Conservation (phyloP, 2,888 invertebrate genomes). For the Chaitophorus viminalis region DNA sequence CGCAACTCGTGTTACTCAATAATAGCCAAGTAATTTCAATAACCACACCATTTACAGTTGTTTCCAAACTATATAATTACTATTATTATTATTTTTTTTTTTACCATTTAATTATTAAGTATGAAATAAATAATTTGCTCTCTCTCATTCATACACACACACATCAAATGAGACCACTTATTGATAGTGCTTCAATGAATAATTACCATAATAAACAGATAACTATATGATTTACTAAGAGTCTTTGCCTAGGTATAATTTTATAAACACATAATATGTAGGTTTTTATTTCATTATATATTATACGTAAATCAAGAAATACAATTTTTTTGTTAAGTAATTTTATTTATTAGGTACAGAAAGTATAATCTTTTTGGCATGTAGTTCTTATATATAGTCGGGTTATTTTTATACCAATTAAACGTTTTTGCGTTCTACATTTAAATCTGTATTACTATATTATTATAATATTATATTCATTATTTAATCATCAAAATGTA, state of each 20-base stretch:
- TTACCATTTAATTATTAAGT: neutral
- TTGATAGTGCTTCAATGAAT: neutral
- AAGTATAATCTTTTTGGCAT: conserved; percentile 19
- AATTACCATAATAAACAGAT: neutral
- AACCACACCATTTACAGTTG: neutral
- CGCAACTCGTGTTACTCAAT: neutral
- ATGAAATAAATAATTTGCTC: neutral
- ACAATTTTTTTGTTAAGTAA: neutral
- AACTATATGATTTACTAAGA: conserved; percentile 3
- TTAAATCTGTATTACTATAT: neutral
- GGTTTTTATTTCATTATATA: neutral
- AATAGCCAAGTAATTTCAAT: neutral
- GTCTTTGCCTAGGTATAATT: neutral
- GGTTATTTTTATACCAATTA: neutral
- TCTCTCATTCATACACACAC: neutral
- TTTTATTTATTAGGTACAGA: neutral
- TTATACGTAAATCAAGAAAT: conserved; percentile 6
- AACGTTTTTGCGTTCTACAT: neutral
- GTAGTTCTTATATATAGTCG: neutral
- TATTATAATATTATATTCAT: too few relatives aligned
- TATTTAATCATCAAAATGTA: too few relatives aligned
- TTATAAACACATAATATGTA: neutral
- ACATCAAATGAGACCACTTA: neutral
- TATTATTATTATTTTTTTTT: neutral
- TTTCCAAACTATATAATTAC: neutral